A percentile compares a stretch with the other conserved stretches of the same genome.
phyloP scores from a whole-genome alignment of 2,797 vertebrate species.

The Carapus acus region DNA sequence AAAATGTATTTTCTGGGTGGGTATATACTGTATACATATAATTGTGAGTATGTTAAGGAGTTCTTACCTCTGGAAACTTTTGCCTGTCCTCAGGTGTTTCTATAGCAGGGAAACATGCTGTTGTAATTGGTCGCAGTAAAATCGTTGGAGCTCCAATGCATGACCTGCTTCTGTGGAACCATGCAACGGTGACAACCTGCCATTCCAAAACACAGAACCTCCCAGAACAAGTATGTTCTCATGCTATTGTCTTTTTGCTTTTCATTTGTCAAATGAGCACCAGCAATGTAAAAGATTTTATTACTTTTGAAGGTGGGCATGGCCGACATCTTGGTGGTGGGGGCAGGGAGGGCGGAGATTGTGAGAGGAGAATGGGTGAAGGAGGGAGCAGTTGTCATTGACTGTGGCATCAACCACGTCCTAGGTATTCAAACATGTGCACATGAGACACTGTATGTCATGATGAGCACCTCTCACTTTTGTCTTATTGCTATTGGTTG shows the following conservation, averaged over 20 bases:
- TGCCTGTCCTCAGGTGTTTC: slow-evolving; percentile 70
- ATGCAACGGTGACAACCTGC: slow-evolving; percentile 91
- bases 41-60: background rate
- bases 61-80: slow-evolving; percentile 7
- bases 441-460: background rate
- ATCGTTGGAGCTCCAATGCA: slow-evolving; percentile 94
- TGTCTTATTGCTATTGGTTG: too few species aligned
- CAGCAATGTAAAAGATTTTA: slow-evolving; percentile 1
- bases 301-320: slow-evolving; percentile 73
- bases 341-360: slow-evolving; percentile 85
- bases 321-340: slow-evolving; percentile 93
- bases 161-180: slow-evolving; percentile 88
- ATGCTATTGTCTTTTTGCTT: too few species aligned
- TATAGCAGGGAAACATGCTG: slow-evolving; percentile 81
- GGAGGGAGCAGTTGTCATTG: slow-evolving; percentile 87
- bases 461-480: too few species aligned
- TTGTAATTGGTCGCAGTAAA: slow-evolving; percentile 92
- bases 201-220: slow-evolving; percentile 86
- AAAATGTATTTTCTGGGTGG: too few species aligned
- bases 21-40: too few species aligned
- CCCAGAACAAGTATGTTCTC: slow-evolving; percentile 83
- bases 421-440: slow-evolving; percentile 70
- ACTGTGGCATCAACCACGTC: slow-evolving; percentile 92
- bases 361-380: slow-evolving; percentile 94
- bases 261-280: background rate